phyloP scores from a whole-genome alignment of 2,113 vertebrate species.

The Phalacrocorax carbo region DNA sequence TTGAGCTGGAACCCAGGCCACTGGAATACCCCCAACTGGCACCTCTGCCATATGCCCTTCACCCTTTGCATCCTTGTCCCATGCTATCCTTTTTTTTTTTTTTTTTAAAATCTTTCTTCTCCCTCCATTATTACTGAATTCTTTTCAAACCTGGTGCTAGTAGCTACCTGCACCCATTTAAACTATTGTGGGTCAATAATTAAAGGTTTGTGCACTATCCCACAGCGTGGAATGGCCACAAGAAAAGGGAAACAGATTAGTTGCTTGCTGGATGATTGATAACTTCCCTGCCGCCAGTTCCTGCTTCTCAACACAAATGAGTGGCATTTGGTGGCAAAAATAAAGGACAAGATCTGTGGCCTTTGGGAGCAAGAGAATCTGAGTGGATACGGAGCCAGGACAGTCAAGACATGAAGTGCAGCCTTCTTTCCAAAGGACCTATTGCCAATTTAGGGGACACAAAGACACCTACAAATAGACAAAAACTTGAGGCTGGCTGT shows the following conservation, averaged over 20 bases:
- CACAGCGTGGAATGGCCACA: not conserved
- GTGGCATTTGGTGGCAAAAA: not conserved
- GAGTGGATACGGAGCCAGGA: not conserved
- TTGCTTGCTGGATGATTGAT: not conserved
- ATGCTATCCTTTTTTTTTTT: not conserved
- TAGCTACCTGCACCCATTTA: not conserved
- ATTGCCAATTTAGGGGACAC: not conserved
- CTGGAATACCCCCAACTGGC: not conserved
- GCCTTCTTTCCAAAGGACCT: not conserved
- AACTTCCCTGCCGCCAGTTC: not conserved
- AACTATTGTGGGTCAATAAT: not conserved
- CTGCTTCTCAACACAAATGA: not conserved
- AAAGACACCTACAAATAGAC: not conserved
- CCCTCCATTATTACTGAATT: not conserved
- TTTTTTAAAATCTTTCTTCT: not conserved
- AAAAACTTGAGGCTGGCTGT: not conserved
- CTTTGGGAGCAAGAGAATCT: not conserved
- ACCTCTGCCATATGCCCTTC: not conserved
- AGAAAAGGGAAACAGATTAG: not conserved
- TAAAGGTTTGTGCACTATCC: not conserved
- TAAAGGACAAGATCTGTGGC: not conserved
- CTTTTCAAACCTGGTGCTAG: not conserved
- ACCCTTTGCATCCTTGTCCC: not conserved
- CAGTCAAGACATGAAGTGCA: not conserved
- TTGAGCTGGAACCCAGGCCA: not conserved